These are phyloP conservation scores for Carollia perspicillata DNA, from an alignment of 2,113 vertebrate genomes.

Conservation along the genomic window DNA sequence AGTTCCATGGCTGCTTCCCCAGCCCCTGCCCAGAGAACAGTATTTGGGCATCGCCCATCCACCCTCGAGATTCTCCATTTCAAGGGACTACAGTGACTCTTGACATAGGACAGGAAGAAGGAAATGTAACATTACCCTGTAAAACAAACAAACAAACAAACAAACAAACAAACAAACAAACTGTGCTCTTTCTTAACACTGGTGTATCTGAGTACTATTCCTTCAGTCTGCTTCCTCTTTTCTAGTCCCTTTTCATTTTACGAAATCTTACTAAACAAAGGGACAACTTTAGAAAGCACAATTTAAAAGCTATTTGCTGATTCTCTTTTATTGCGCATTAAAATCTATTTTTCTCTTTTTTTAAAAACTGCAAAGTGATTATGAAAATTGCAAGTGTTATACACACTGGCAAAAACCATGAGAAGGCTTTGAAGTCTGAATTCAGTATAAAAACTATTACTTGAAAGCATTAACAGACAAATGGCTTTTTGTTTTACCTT, in stretches of 20 bases:
- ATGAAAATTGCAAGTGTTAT: no score
- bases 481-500: no score
- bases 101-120: neutral
- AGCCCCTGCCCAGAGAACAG: neutral
- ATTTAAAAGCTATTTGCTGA: neutral
- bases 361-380: no score
- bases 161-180: no score
- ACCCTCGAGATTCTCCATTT: neutral
- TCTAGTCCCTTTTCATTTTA: neutral
- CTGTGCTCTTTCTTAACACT: neutral
- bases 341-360: no score
- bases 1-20: no score
- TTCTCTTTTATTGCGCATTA: no score
- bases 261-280: neutral
- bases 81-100: neutral
- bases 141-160: neutral
- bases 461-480: no score
- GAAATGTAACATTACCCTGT: neutral
- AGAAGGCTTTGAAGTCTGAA: no score
- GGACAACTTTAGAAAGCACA: neutral
- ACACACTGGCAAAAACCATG: no score
- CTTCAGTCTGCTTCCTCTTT: neutral
- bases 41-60: neutral
- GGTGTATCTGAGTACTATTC: neutral
- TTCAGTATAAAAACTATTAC: no score